phyloP scores from a whole-genome alignment of 1,140 invertebrate genomes.

The Hirudo medicinalis region DNA sequence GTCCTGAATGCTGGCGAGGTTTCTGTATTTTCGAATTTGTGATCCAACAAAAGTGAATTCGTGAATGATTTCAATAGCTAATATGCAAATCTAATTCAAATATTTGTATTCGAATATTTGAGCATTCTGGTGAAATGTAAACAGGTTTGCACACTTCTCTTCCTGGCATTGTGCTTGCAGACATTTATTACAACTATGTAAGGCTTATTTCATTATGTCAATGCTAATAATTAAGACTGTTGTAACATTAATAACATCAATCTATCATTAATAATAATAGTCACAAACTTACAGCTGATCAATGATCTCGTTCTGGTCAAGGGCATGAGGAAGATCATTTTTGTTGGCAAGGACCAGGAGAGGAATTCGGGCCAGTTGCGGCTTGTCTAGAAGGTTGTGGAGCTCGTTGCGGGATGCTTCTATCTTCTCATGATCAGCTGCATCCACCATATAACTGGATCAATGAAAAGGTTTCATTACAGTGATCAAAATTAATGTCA shows the following conservation, averaged over 20 bases:
- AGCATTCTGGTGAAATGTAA: not conserved
- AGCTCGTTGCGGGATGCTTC: slow-evolving; percentile 94
- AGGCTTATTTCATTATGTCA: not conserved
- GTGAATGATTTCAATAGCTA: not conserved
- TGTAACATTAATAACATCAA: not conserved
- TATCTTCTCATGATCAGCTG: slow-evolving; percentile 92
- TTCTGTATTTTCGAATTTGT: slow-evolving; percentile 54
- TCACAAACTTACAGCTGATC: slow-evolving; percentile 73
- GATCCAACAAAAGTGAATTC: not conserved
- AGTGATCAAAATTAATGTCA: not conserved
- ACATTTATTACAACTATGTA: no score
- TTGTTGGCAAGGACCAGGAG: slow-evolving; percentile 97
- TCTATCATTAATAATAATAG: not conserved
- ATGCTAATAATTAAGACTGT: not conserved
- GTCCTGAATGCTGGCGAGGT: slow-evolving; percentile 90
- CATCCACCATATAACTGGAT: slow-evolving; percentile 92
- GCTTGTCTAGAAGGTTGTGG: slow-evolving; percentile 91
- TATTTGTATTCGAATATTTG: no score
- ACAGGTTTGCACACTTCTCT: not conserved
- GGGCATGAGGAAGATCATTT: slow-evolving; percentile 81
- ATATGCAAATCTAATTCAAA: not conserved
- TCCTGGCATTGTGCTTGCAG: no score
- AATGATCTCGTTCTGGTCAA: slow-evolving; percentile 96
- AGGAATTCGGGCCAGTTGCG: slow-evolving; percentile 88
- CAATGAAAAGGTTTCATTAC: not conserved